Evolutionary conservation across 2,113 vertebrate genomes (phyloP).

Genomic region (Nibea albiflora): DNA sequence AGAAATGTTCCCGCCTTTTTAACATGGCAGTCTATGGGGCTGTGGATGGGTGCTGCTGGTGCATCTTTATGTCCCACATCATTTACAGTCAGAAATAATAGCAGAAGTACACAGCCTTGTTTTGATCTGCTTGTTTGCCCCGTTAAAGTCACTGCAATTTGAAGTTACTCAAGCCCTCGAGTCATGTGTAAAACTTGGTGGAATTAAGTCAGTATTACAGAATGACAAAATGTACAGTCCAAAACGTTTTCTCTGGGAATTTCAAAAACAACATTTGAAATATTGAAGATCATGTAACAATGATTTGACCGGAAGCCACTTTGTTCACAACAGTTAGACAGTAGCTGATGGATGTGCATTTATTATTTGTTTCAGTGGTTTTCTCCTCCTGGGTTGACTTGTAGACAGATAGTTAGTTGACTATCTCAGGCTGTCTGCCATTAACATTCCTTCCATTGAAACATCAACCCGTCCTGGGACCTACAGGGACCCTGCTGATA

Average conservation of each 20-base stretch:
- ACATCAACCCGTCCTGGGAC: not conserved
- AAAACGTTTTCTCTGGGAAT: too few species aligned
- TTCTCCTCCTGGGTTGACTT: not conserved
- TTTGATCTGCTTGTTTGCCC: too few species aligned
- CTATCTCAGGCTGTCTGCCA: not conserved
- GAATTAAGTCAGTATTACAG: not conserved
- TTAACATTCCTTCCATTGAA: conserved; percentile 27
- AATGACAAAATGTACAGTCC: not conserved
- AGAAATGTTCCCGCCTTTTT: too few species aligned
- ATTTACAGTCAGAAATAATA: too few species aligned
- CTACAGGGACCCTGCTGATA: conserved; percentile 3
- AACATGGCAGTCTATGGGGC: too few species aligned
- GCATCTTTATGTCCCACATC: too few species aligned
- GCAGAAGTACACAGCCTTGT: too few species aligned
- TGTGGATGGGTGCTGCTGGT: too few species aligned
- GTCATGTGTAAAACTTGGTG: too few species aligned
- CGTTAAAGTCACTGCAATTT: too few species aligned
- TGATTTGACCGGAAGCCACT: not conserved
- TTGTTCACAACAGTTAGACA: not conserved
- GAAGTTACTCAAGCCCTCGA: too few species aligned
- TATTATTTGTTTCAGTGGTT: not conserved
- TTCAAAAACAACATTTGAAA: not conserved
- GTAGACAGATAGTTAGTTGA: not conserved
- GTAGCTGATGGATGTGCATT: not conserved
- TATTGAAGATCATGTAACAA: not conserved